Evolutionary conservation across 2,113 vertebrate species (phyloP).

Genomic region (Cisticola juncidis): DNA sequence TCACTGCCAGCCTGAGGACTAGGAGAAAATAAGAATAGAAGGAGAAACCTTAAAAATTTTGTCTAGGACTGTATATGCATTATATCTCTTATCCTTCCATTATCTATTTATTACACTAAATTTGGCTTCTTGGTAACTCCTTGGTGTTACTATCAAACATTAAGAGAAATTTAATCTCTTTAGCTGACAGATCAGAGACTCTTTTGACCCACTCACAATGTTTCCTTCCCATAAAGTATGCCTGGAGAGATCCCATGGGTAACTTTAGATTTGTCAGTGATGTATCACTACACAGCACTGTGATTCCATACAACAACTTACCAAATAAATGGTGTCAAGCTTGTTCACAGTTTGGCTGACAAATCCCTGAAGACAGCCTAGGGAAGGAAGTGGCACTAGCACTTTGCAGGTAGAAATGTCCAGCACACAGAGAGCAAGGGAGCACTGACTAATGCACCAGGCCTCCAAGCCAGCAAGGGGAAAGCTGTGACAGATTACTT

Average conservation of each 20-base stretch:
- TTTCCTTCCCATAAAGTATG: neutral
- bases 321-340: neutral
- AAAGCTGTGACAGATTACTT: neutral
- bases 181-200: neutral
- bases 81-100: neutral
- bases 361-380: neutral
- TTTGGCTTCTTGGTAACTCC: neutral
- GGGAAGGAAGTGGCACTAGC: neutral
- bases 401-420: neutral
- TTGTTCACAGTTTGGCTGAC: neutral
- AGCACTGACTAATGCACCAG: neutral
- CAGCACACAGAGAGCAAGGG: neutral
- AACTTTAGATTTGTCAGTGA: neutral
- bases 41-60: neutral
- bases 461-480: neutral
- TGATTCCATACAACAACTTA: neutral
- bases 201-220: neutral
- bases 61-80: neutral
- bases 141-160: neutral
- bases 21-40: neutral
- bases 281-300: neutral
- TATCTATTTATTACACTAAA: neutral
- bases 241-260: neutral
- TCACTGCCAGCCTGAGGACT: neutral
- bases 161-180: neutral